phyloP scores from a whole-genome alignment of 2,888 invertebrate genomes.

The Nyleta sp. region DNA sequence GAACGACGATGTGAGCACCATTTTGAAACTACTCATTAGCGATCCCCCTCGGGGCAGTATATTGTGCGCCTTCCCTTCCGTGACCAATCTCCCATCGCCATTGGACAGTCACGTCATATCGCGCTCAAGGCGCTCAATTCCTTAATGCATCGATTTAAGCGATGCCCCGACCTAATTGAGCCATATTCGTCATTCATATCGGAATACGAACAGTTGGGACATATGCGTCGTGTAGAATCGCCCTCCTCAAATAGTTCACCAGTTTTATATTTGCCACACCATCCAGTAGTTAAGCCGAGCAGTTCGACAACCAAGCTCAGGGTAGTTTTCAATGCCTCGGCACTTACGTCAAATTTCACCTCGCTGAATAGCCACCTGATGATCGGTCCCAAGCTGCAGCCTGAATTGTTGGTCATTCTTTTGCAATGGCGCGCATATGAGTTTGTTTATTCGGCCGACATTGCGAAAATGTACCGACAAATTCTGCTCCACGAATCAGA shows the following conservation, averaged over 20 bases:
- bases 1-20: not conserved
- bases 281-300: constrained; percentile 3
- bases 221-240: not conserved
- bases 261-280: constrained; percentile 11
- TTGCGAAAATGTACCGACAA: constrained; percentile 13
- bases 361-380: not conserved
- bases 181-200: not conserved
- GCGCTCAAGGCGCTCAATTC: not conserved
- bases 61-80: not conserved
- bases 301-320: constrained; percentile 15
- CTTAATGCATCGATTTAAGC: too few species aligned
- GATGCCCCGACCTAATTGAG: not conserved
- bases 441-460: not conserved
- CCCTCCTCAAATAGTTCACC: not conserved
- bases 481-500: not conserved
- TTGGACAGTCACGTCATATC: not conserved
- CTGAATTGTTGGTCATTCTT: not conserved
- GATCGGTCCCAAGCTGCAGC: constrained; percentile 17
- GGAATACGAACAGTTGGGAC: not conserved
- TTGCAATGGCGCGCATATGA: not conserved
- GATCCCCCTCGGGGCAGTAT: not conserved
- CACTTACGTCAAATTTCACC: not conserved
- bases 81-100: not conserved
- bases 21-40: not conserved
- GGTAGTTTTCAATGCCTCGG: constrained; percentile 27